Evolutionary conservation across 1,140 invertebrate genomes (phyloP).

Genomic region (Apis florea): DNA sequence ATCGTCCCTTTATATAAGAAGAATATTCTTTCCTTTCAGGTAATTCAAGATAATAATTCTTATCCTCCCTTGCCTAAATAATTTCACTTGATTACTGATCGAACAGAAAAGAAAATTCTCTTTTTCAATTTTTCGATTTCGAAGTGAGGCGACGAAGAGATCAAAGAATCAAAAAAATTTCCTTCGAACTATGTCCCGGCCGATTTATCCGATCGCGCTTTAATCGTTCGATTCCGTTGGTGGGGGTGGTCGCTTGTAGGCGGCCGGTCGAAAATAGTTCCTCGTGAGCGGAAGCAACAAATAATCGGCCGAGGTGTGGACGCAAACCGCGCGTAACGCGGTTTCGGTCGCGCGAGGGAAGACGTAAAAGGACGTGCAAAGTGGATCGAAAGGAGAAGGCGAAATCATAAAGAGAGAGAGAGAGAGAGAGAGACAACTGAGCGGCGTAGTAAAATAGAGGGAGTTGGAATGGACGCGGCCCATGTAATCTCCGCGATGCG

Average conservation of each 20-base stretch:
- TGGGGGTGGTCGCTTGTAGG: neutral
- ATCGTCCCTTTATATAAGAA: too few relatives aligned
- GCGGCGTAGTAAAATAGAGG: constrained; percentile 44
- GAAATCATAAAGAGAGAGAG: neutral
- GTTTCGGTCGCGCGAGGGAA: constrained; percentile 46
- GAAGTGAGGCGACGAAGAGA: too few relatives aligned
- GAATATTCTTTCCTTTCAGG: too few relatives aligned
- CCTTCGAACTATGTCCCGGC: too few relatives aligned
- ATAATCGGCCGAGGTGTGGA: constrained; percentile 78
- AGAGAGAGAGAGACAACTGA: constrained; percentile 16
- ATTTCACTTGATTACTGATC: too few relatives aligned
- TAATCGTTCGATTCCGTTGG: constrained; percentile 17
- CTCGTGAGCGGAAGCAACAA: constrained; percentile 78
- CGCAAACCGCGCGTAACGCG: constrained; percentile 76
- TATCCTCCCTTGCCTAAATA: too few relatives aligned
- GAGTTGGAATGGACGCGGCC: constrained; percentile 72
- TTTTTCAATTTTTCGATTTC: too few relatives aligned
- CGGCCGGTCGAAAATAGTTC: constrained; percentile 74
- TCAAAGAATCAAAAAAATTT: too few relatives aligned
- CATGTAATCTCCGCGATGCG: constrained; percentile 79
- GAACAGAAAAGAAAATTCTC: too few relatives aligned
- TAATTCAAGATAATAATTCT: too few relatives aligned
- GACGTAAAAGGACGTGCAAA: constrained; percentile 31
- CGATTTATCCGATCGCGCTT: neutral
- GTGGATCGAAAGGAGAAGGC: constrained; percentile 37